Evolutionary conservation across 2,888 invertebrate genomes (phyloP).

Genomic region (Melanostoma scalare): DNA sequence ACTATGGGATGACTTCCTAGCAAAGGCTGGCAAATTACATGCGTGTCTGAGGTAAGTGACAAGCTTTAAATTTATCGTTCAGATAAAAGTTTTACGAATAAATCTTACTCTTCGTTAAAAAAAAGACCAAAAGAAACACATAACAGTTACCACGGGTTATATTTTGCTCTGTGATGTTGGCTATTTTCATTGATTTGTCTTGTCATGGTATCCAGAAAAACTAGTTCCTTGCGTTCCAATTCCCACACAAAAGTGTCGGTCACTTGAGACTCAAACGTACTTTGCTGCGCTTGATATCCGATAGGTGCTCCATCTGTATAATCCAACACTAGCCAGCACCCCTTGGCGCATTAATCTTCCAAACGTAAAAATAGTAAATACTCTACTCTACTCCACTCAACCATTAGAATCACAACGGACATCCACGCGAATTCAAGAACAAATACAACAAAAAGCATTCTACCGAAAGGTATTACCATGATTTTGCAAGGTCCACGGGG

Average conservation of each 20-base stretch:
- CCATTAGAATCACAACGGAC: neutral
- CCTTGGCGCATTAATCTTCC: conserved; percentile 52
- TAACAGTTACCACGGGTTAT: conserved; percentile 12
- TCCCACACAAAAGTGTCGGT: conserved; percentile 71
- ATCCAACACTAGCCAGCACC: neutral
- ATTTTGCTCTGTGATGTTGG: conserved; percentile 3
- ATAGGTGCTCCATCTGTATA: conserved; percentile 42
- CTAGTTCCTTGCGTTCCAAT: conserved; percentile 69
- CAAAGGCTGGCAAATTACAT: conserved; percentile 96
- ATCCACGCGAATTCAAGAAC: conserved; percentile 20
- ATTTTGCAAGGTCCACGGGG: conserved; percentile 35
- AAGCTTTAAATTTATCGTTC: conserved; percentile 43
- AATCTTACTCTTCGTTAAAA: conserved; percentile 32
- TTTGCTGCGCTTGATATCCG: conserved; percentile 63
- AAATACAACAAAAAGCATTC: conserved; percentile 22
- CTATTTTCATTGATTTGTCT: conserved; percentile 39
- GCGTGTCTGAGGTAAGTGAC: conserved; percentile 93
- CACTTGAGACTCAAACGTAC: conserved; percentile 62
- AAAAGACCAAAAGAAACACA: neutral
- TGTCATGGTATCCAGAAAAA: conserved; percentile 40
- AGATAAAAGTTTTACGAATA: conserved; percentile 45
- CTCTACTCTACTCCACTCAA: conserved; percentile 13
- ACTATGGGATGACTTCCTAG: conserved; percentile 96
- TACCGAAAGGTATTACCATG: conserved; percentile 27
- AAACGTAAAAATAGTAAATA: conserved; percentile 15